These are phyloP conservation scores for Podocnemis expansa DNA, from an alignment of 2,113 vertebrate species.

Conservation along the genomic window DNA sequence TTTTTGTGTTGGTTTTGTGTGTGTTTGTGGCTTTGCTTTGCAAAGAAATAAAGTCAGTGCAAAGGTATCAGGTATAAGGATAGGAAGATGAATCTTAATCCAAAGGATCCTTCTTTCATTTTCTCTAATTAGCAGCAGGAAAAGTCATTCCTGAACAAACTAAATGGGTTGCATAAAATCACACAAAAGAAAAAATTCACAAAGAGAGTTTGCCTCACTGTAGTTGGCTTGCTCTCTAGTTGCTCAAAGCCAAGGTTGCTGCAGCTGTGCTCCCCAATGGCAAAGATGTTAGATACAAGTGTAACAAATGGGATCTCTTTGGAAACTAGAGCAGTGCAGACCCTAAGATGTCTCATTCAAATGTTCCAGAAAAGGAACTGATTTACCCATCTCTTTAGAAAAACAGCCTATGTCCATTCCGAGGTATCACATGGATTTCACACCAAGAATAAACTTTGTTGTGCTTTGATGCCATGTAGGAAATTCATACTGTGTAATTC, in stretches of 20 bases:
- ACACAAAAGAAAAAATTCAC: not conserved
- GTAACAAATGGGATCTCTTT: not conserved
- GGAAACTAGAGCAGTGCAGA: not conserved
- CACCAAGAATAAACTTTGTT: not conserved
- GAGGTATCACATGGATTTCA: not conserved
- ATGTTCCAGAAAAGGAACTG: not conserved
- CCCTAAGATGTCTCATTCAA: not conserved
- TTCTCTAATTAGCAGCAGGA: not conserved
- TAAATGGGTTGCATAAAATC: not conserved
- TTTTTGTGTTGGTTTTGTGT: not conserved
- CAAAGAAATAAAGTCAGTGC: not conserved
- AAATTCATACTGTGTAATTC: not conserved
- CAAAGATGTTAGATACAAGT: not conserved
- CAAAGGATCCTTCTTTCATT: not conserved
- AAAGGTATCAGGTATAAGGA: not conserved
- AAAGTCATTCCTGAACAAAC: not conserved
- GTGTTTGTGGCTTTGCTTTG: not conserved
- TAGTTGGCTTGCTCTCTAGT: not conserved
- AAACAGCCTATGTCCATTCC: not conserved
- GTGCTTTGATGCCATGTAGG: not conserved
- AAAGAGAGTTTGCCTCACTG: fast-evolving
- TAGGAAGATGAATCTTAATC: not conserved
- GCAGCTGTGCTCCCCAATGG: fast-evolving
- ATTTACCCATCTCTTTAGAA: not conserved
- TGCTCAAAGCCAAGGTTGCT: not conserved